Evolutionary conservation across 2,888 invertebrate genomes (phyloP), one percentile per base, ranked within the genome.

Genomic region (Stenichneumon culpator): DNA sequence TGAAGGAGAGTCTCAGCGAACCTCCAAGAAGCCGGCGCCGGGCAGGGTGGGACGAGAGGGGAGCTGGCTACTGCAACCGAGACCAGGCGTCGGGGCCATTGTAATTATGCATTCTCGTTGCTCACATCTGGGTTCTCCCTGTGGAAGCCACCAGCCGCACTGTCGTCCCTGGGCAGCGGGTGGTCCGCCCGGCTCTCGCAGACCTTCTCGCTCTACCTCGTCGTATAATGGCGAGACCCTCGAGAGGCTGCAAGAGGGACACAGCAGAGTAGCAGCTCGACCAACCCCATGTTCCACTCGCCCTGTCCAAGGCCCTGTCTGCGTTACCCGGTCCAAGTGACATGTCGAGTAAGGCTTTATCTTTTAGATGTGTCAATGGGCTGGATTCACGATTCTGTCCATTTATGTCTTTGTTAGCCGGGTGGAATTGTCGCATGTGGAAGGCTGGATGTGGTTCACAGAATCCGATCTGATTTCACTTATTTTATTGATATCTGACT

Each of bases 31-130:
- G 54, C 19, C 16, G 19, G 32, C 32, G 44, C 22, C 25, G 14
- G 25, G 60, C 54, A 11, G 60, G 39, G 60, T 32, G 1, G 50
- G 7, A 28, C n/a, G 39, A 60, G 73, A 16, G 39, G 39, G 60
- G 28, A 16, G 47, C 70, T 25, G n/a, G 47, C 70, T 44, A 60
- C 36, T 60, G 57, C 60, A 57, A 60, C 89, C 90, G 88, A 86
- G 85, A 90, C 87, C 89, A 88, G 89, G 88, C 89, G 89, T 81
- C 86, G 89, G 89, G 92, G 89, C 92, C 91, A 91, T 90, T 89
- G 90, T 91, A 92, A 92, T 92, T 92, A 92, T 90, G 92, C 89
- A 90, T 90, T 90, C 91, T 89, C 89, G 90, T 89, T 90, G 90
- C 91, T 91, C 90, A 89, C 92, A 91, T 91, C 91, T 90, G 92